Conservation (phyloP, 2,888 invertebrate genomes). For the Pycnomerus fuliginosus region DNA sequence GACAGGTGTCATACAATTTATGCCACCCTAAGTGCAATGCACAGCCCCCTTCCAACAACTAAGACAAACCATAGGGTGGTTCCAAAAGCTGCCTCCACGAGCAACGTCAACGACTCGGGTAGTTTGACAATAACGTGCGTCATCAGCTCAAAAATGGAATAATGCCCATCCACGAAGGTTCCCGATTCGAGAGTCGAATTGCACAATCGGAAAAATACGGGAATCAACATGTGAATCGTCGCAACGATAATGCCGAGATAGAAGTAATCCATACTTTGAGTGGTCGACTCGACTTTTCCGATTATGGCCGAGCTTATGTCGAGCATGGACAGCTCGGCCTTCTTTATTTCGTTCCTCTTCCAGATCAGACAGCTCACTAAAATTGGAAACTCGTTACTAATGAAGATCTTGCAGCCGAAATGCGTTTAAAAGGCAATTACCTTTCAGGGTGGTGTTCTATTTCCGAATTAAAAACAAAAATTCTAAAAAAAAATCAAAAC, state of each 20-base stretch:
- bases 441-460: no score
- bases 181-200: conserved; percentile 45
- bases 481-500: no score
- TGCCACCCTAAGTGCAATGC: no score
- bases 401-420: no score
- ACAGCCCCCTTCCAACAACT: no score
- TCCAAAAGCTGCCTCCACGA: conserved; percentile 54
- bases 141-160: conserved; percentile 36
- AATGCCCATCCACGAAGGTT: conserved; percentile 38
- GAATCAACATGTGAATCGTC: conserved; percentile 62
- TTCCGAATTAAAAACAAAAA: no score
- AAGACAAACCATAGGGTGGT: conserved; percentile 55
- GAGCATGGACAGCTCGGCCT: conserved; percentile 89
- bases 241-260: conserved; percentile 67
- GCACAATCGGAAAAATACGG: conserved; percentile 58
- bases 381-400: not conserved
- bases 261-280: conserved; percentile 78
- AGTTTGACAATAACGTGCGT: conserved; percentile 42
- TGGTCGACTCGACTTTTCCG: conserved; percentile 81
- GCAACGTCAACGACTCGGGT: conserved; percentile 32
- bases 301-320: conserved; percentile 95
- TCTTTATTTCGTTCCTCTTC: conserved; percentile 87
- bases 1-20: no score
- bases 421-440: no score
- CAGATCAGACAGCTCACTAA: conserved; percentile 94